phyloP scores from a whole-genome alignment of 2,888 invertebrate species.

The Thera britannica region DNA sequence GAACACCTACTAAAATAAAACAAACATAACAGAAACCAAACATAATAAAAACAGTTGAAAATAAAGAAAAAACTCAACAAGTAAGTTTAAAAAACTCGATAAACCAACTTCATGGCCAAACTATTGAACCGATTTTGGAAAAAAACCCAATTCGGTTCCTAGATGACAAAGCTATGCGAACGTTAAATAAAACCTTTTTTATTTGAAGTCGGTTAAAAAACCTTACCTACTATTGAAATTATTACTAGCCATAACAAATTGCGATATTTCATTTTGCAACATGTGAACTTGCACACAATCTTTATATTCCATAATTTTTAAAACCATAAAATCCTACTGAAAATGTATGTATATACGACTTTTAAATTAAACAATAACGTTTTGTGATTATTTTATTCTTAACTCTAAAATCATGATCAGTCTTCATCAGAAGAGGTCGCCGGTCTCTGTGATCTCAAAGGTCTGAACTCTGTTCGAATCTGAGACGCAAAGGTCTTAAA shows the following conservation, averaged over 20 bases:
- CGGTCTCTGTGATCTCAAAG: background rate
- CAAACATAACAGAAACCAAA: background rate
- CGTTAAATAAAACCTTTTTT: too few species aligned
- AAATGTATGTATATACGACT: constrained; percentile 10
- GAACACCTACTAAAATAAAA: constrained; percentile 22
- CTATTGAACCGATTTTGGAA: too few species aligned
- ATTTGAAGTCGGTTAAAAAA: background rate
- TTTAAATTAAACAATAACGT: constrained; percentile 20
- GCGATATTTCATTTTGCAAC: constrained; percentile 58
- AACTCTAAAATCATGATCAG: constrained; percentile 8
- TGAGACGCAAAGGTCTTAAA: constrained; percentile 63
- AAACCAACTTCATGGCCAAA: too few species aligned
- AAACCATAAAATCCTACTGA: constrained; percentile 19
- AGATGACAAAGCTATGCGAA: too few species aligned
- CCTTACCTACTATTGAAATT: constrained; percentile 23
- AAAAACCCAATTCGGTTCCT: too few species aligned
- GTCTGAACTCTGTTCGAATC: constrained; percentile 63
- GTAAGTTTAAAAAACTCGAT: too few species aligned
- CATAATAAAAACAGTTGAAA: background rate
- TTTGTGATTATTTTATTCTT: constrained; percentile 17
- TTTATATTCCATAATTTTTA: constrained; percentile 6
- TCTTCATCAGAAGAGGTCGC: constrained; percentile 8
- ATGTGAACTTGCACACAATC: constrained; percentile 9
- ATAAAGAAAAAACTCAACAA: background rate
- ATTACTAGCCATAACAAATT: constrained; percentile 24